Evolutionary conservation across 2,797 vertebrate genomes (phyloP).

Genomic region (Muscicapa striata): DNA sequence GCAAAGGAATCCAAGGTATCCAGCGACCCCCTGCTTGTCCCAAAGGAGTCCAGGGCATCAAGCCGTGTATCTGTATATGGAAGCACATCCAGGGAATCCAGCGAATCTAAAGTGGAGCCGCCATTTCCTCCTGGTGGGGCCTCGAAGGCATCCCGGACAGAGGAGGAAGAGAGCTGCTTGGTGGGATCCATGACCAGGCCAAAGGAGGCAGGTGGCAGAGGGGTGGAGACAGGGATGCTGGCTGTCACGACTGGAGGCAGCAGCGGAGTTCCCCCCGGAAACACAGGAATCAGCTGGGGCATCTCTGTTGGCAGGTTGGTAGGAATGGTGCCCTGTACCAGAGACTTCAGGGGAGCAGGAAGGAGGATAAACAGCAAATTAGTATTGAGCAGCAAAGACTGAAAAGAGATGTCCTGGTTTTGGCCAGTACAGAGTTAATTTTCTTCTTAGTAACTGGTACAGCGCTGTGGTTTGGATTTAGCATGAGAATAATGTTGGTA

Average conservation of each 20-base stretch:
- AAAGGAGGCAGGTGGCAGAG: conserved; percentile 88
- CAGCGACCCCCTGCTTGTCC: conserved; percentile 77
- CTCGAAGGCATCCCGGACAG: conserved; percentile 75
- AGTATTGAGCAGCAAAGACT: background rate
- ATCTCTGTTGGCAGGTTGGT: conserved; percentile 90
- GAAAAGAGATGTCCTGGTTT: background rate
- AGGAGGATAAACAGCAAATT: background rate
- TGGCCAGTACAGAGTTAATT: background rate
- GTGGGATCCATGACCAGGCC: conserved; percentile 80
- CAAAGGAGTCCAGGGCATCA: conserved; percentile 87
- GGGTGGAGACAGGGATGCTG: conserved; percentile 84
- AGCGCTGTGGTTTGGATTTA: background rate
- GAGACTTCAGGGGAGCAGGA: conserved; percentile 58
- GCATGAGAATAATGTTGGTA: background rate
- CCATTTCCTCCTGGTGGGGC: conserved; percentile 46
- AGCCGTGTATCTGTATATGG: conserved; percentile 79
- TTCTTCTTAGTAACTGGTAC: background rate
- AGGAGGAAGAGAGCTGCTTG: conserved; percentile 79
- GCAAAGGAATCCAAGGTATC: conserved; percentile 86
- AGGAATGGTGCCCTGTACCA: conserved; percentile 85
- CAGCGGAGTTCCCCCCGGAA: conserved; percentile 74
- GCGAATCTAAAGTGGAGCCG: conserved; percentile 69
- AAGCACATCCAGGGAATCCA: conserved; percentile 76
- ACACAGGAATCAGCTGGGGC: conserved; percentile 87
- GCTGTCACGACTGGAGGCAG: conserved; percentile 80